Evolutionary conservation across 2,797 vertebrate species (phyloP), one percentile per base, ranked within the genome.

Genomic region (Echeneis naucrates): DNA sequence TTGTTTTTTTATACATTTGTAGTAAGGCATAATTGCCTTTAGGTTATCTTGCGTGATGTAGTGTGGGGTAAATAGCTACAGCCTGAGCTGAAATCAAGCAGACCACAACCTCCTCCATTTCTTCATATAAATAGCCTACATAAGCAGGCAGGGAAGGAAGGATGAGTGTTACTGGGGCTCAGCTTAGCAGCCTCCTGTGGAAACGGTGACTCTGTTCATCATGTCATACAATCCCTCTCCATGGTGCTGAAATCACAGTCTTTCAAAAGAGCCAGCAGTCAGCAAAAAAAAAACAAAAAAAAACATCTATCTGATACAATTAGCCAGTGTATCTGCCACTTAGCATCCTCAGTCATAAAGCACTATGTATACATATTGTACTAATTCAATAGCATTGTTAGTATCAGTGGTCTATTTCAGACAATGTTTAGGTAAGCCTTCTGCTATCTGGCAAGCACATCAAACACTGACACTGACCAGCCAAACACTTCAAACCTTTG

Each of bases 241-340:
- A 57, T 78, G 82, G 80, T 88, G 71, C 86, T 88, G 83, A 89
- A 77, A 66, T 40, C 0, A 62, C 55, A 38, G 12, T 3, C 37
- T 13, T 9, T 53, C 19, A 5, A 1, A 2, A 23, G 2, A 52
- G 38, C 40, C 42, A 35, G 65, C 61, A 2, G 26, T 14, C 50
- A 53, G 54, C 38, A 38, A 1, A 78, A 16, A 52, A n/a, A n/a
- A n/a, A 16, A 52, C n/a, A n/a, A n/a, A n/a, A n/a, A n/a, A n/a
- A n/a, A n/a, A n/a, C 0, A 16, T 14, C 3, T 3, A 13, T 38
- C 7, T 24, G 23, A 9, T 5, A 10, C 4, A 23, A 27, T 6
- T 21, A 2, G n/a, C 2, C 5, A 19, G 2, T 13, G 21, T 57
- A 9, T 57, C 0, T 8, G 21, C 0, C 1, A 1, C n/a, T 47